Conservation (phyloP, 1,140 invertebrate genomes). For the Meloidogyne hapla region DNA sequence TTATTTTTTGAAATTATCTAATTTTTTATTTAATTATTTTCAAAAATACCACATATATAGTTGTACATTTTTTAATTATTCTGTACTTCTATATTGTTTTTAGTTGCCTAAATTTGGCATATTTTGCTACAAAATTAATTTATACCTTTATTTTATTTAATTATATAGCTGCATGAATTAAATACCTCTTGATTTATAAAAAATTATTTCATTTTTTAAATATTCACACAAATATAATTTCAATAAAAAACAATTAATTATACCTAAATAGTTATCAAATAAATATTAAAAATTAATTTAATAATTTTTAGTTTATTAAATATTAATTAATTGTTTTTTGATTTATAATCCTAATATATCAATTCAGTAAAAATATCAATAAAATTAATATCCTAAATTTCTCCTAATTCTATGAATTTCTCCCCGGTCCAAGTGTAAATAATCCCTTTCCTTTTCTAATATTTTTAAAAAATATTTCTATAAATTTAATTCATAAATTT, state of each 20-base stretch:
- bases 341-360: too few species aligned
- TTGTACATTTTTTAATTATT: not conserved
- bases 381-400: not conserved
- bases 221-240: too few species aligned
- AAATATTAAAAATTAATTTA: too few species aligned
- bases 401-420: not conserved
- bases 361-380: too few species aligned
- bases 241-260: too few species aligned
- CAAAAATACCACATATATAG: not conserved
- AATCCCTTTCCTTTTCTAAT: not conserved
- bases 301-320: too few species aligned
- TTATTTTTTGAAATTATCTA: too few species aligned
- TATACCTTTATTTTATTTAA: not conserved
- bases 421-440: not conserved
- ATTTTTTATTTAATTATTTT: too few species aligned
- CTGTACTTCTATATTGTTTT: not conserved
- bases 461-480: too few species aligned
- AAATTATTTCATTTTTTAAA: not conserved
- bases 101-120: not conserved
- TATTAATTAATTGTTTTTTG: too few species aligned
- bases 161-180: not conserved
- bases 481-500: not conserved
- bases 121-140: not conserved
- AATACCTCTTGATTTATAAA: conserved; percentile 3
- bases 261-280: too few species aligned